Percentiles rank a stretch among this genome's conserved stretches.
Evolutionary conservation across 1,140 invertebrate species (phyloP).

Genomic region (Rhagoletis pomonella): DNA sequence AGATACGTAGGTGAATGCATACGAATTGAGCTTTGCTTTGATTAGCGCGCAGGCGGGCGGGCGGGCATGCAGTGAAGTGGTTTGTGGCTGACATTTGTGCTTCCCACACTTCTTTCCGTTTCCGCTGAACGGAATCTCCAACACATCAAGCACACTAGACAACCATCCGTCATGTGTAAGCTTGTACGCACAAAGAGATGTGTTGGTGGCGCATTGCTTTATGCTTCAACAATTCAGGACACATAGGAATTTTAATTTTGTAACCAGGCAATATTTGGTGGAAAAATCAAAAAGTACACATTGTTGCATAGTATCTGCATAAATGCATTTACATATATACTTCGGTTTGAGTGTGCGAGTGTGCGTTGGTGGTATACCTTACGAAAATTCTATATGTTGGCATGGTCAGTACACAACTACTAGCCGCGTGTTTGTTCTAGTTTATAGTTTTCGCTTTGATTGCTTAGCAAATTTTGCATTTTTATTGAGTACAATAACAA

Average conservation of each 20-base stretch:
- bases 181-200: neutral
- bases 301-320: neutral
- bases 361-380: neutral
- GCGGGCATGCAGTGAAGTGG: neutral
- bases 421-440: neutral
- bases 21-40: neutral
- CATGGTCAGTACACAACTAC: neutral
- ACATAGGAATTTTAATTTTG: conserved; percentile 46
- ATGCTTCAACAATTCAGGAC: neutral
- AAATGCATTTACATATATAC: no score
- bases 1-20: no score
- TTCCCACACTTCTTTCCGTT: neutral
- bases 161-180: neutral
- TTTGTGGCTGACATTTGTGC: conserved; percentile 20
- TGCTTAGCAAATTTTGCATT: conserved; percentile 29
- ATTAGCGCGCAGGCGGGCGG: neutral
- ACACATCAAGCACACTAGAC: neutral
- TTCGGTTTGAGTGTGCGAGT: neutral
- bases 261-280: conserved; percentile 28
- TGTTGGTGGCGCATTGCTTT: neutral
- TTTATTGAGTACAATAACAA: conserved; percentile 45
- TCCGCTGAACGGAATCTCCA: neutral
- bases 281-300: neutral
- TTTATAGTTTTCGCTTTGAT: conserved; percentile 16
- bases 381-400: neutral